Evolutionary conservation across 1,140 invertebrate species (phyloP).

Genomic region (Bombus superbus): DNA sequence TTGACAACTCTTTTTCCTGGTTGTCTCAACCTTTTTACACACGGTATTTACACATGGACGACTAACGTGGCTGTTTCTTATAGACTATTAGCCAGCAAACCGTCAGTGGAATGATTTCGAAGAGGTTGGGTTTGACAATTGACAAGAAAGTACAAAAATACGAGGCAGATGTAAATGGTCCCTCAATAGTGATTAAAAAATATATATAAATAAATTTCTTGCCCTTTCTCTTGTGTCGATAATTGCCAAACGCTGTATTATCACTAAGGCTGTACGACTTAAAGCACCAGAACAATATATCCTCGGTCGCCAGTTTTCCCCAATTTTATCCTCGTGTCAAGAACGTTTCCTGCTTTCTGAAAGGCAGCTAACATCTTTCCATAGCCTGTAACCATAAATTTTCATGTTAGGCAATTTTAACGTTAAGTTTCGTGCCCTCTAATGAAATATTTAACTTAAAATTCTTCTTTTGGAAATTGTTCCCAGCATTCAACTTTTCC

Average conservation of each 20-base stretch:
- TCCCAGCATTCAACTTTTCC: neutral
- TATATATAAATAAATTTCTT: constrained; percentile 2
- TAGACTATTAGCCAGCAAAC: neutral
- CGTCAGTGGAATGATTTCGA: neutral
- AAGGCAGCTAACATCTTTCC: constrained; percentile 56
- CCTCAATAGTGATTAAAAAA: neutral
- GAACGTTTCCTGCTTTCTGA: neutral
- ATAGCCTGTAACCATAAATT: constrained; percentile 63
- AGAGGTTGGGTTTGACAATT: neutral
- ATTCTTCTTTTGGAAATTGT: neutral
- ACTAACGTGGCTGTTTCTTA: constrained; percentile 8
- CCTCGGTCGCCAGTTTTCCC: neutral
- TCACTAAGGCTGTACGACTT: neutral
- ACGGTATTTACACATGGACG: constrained; percentile 57
- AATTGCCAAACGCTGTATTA: neutral
- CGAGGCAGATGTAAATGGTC: neutral
- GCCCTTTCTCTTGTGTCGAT: neutral
- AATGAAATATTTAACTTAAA: too few species aligned
- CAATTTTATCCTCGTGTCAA: neutral
- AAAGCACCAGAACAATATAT: constrained; percentile 26
- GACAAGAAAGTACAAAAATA: neutral
- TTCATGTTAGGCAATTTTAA: neutral
- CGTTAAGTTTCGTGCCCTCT: neutral
- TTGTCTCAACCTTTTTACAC: constrained; percentile 47
- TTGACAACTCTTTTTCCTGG: neutral